Percentiles rank a stretch among this genome's conserved stretches.
Conservation (phyloP, 2,113 vertebrate genomes). For the Archilochus colubris region DNA sequence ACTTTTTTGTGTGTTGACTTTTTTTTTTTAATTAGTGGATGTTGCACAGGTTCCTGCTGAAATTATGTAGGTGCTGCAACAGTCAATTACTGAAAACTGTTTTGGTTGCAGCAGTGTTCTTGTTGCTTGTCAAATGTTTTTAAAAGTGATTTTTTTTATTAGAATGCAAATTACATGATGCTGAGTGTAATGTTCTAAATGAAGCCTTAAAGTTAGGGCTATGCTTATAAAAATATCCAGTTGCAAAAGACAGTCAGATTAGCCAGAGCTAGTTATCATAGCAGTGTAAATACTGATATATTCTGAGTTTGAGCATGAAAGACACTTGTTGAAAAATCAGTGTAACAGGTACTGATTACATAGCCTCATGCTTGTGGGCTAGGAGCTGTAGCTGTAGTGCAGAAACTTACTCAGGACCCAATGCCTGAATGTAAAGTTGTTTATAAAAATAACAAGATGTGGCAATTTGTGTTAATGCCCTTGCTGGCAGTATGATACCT, state of each 20-base stretch:
- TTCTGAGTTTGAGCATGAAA: neutral
- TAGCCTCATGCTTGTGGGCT: neutral
- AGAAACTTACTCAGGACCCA: neutral
- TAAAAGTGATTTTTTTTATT: neutral
- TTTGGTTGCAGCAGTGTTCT: neutral
- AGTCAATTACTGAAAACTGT: neutral
- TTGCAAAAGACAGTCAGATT: neutral
- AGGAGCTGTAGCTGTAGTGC: neutral
- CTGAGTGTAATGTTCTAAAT: neutral
- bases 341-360: neutral
- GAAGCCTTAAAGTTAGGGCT: neutral
- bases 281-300: neutral
- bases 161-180: neutral
- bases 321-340: neutral
- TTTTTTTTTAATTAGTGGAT: neutral
- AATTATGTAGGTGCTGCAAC: neutral
- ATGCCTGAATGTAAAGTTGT: neutral
- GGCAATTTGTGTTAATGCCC: neutral
- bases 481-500: neutral
- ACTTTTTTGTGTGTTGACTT: neutral
- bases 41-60: neutral
- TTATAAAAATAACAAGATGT: neutral
- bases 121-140: neutral
- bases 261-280: neutral
- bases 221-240: neutral